Base-by-base conservation (phyloP, 2,888 invertebrate species). In the Schizotus pectinicornis region DNA sequence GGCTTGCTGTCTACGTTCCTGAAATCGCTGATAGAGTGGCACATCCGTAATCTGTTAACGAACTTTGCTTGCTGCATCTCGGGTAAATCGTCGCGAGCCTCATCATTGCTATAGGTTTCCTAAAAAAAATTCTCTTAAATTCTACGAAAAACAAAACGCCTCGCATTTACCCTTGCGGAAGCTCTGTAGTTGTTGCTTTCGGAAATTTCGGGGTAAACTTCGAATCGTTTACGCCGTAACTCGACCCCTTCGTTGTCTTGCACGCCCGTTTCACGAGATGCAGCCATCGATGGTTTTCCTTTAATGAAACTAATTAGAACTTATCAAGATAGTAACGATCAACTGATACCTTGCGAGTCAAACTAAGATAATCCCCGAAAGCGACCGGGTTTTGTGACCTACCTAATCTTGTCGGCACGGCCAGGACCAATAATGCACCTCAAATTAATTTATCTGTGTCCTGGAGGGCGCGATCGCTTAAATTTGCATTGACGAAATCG, bases 251-350 rank as follows among this genome's bases (percentile, higher is more conserved):
- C 31, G n/a, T 37, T 7, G 11, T 37, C n/a, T 12, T 12, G 11
- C 33, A 33, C 32, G 12, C 37, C 43, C 43, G 42, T 36, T 43
- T 13, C 34, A 7, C 41, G 35, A 33, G 37, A 41, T 45, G 52
- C 9, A 35, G 45, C 45, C 52, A 52, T 51, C 43, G 52, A 36
- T 37, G 36, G 33, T 9, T 30, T 6, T 6, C 12, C 13, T 33
- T 32, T 33, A 55, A 55, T 32, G 48, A 36, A 42, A 42, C 42
- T 49, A 43, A 43, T 43, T 43, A 43, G 6, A 31, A 13, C 6
- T 43, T 43, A 12, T 32, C 12, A 32, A 32, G 43, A 12, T 43
- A 43, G 32, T 43, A 43, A 43, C 43, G 43, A 43, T 43, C 43
- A 43, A 33, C 43, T 11, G 43, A 43, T 43, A 43, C 43, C 7